Evolutionary conservation across 2,888 invertebrate genomes (phyloP), one percentile per base, ranked within the genome.

Genomic region (Pocota personata): DNA sequence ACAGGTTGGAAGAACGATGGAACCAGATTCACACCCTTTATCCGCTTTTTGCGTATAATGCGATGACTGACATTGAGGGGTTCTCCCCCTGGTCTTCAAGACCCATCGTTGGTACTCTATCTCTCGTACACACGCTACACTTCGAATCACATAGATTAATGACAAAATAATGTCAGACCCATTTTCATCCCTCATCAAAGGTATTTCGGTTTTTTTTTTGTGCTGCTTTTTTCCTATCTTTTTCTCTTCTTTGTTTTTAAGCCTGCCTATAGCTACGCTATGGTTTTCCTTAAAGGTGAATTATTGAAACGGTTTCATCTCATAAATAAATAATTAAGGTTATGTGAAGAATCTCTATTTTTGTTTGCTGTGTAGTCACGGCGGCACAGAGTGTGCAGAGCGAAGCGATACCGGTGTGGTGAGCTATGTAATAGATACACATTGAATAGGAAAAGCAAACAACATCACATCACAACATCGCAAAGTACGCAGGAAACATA

Each of bases 251-350:
- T 80, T 72, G 19, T 60, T 80, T 52, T 50, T 66, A 64, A 40
- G 50, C 46, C 50, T 19, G 50, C 43, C 64, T 67, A 40, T 72
- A 80, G 76, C 24, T 24, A 24, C 69, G 62, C 48, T 72, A 72
- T 58, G 67, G 60, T 35, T 82, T 82, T 69, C 64, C 72, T 77
- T 75, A 82, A 88, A 89, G 89, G 89, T 91, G 90, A 91, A 90
- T 91, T 91, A 91, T 91, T 90, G 90, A 90, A 91, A 90, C 89
- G 88, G 90, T 91, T 91, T 89, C 89, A 90, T 89, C 90, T 91
- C 90, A 91, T 92, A 92, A 91, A 92, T 92, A 92, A 92, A 91
- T 92, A 91, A 92, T 92, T 91, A 91, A 89, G 82, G 75, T 79
- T 79, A 79, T 66, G 86, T 72, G 62, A 46, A 76, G 82, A 86